Conservation (phyloP, 2,888 invertebrate genomes). For the Tinea trinotella region DNA sequence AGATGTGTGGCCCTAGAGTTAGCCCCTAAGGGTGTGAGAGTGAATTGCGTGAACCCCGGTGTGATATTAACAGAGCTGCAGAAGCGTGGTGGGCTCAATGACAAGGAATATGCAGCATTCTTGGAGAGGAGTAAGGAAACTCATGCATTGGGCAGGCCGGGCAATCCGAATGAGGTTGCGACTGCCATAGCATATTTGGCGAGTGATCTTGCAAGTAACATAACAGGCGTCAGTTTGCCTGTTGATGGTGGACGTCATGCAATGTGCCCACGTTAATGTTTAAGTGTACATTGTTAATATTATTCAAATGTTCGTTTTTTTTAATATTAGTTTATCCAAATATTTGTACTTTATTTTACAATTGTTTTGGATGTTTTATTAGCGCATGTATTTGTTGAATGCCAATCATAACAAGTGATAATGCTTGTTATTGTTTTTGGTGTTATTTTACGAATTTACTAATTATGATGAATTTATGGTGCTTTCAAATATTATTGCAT, state of each 20-base stretch:
- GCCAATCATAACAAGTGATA: background rate
- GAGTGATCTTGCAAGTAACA: constrained; percentile 88
- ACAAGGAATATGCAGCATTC: constrained; percentile 87
- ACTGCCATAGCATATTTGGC: constrained; percentile 93
- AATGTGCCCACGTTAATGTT: constrained; percentile 89
- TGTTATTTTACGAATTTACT: background rate
- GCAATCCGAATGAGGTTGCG: constrained; percentile 89
- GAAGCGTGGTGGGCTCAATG: constrained; percentile 86
- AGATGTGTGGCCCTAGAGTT: constrained; percentile 91
- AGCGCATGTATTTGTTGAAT: background rate
- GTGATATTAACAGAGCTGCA: constrained; percentile 92
- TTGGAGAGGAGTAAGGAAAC: constrained; percentile 88
- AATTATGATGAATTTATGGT: background rate
- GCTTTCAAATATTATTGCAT: background rate
- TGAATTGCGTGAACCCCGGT: constrained; percentile 95
- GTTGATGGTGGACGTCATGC: constrained; percentile 96
- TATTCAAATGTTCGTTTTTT: background rate
- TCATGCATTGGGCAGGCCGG: constrained; percentile 92
- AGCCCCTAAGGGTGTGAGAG: constrained; percentile 85
- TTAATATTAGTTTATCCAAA: background rate
- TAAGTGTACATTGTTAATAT: background rate
- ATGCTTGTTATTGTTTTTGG: background rate
- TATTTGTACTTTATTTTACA: background rate
- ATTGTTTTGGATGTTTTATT: background rate
- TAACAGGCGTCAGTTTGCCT: constrained; percentile 90